Percentiles rank a stretch among this genome's conserved stretches.
Conservation (phyloP, 1,140 invertebrate species). For the Scaptomyza graminum region DNA sequence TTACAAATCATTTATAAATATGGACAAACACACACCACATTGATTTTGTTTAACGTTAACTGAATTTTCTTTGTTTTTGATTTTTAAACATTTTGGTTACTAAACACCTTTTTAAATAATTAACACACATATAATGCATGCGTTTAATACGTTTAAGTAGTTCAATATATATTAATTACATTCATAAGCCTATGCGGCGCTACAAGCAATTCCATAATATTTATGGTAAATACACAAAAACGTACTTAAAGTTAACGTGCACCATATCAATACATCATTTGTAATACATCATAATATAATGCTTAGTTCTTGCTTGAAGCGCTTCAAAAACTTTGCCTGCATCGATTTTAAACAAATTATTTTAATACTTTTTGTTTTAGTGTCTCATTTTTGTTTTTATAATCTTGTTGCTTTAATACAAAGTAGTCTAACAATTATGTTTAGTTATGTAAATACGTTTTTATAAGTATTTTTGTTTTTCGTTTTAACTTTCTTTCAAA, state of each 20-base stretch:
- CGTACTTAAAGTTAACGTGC: conserved; percentile 6
- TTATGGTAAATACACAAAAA: conserved; percentile 5
- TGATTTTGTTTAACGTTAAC: conserved; percentile 8
- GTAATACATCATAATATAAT: conserved; percentile 3
- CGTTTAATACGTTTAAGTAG: conserved; percentile 1
- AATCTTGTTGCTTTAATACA: conserved; percentile 47
- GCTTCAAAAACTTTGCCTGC: conserved; percentile 31
- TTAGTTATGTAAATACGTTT: conserved; percentile 50
- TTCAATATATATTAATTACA: conserved; percentile 5
- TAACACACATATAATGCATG: conserved; percentile 25
- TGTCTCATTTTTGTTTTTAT: background rate
- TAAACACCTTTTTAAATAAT: conserved; percentile 3
- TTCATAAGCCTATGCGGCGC: conserved; percentile 15
- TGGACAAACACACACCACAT: conserved; percentile 21
- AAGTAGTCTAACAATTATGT: conserved; percentile 53
- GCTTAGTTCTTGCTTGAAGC: conserved; percentile 27
- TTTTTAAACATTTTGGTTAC: conserved; percentile 10
- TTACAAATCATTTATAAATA: conserved; percentile 44
- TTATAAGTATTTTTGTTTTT: conserved; percentile 22
- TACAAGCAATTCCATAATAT: conserved; percentile 24
- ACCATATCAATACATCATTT: conserved; percentile 16
- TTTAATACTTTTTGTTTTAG: conserved; percentile 50
- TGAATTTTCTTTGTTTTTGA: background rate
- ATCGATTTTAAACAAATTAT: conserved; percentile 37
- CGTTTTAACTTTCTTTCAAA: conserved; percentile 55